These are phyloP conservation scores for Halesus radiatus DNA, from an alignment of 1,140 invertebrate species.

Conservation along the genomic window DNA sequence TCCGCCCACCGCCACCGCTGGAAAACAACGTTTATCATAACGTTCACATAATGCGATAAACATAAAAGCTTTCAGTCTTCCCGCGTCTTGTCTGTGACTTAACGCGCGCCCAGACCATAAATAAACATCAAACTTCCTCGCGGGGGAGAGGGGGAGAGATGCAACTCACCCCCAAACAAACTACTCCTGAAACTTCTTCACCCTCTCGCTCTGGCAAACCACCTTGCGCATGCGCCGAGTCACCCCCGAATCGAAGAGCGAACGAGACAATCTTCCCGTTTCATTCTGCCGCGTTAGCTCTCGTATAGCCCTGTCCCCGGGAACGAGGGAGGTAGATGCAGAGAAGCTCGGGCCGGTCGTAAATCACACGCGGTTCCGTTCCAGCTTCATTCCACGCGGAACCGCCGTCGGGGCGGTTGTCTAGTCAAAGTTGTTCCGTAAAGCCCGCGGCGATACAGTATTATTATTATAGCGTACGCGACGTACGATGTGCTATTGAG, in stretches of 20 bases:
- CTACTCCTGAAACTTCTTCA: conserved; percentile 50
- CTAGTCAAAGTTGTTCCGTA: conserved; percentile 34
- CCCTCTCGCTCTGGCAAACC: conserved; percentile 61
- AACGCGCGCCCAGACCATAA: conserved; percentile 47
- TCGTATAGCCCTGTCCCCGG: conserved; percentile 7
- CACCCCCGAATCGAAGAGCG: conserved; percentile 24
- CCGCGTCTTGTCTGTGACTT: conserved; percentile 47
- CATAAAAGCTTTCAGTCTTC: conserved; percentile 48
- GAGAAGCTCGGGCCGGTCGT: conserved; percentile 68
- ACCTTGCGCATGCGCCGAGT: conserved; percentile 45
- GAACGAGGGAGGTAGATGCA: conserved; percentile 18
- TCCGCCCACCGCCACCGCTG: conserved; percentile 1
- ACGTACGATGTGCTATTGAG: conserved; percentile 30
- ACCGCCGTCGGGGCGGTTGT: conserved; percentile 67
- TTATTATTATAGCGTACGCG: neutral
- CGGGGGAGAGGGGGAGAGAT: conserved; percentile 46
- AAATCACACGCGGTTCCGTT: conserved; percentile 64
- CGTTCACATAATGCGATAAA: conserved; percentile 43
- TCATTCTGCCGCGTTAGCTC: neutral
- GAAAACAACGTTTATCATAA: conserved; percentile 44
- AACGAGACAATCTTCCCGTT: conserved; percentile 3
- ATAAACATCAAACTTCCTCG: conserved; percentile 50
- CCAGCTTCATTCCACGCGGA: conserved; percentile 68
- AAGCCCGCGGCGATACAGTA: conserved; percentile 9
- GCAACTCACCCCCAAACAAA: conserved; percentile 60